phyloP scores from a whole-genome alignment of 2,113 vertebrate species.

The Ophthalmolycus amberensis region DNA sequence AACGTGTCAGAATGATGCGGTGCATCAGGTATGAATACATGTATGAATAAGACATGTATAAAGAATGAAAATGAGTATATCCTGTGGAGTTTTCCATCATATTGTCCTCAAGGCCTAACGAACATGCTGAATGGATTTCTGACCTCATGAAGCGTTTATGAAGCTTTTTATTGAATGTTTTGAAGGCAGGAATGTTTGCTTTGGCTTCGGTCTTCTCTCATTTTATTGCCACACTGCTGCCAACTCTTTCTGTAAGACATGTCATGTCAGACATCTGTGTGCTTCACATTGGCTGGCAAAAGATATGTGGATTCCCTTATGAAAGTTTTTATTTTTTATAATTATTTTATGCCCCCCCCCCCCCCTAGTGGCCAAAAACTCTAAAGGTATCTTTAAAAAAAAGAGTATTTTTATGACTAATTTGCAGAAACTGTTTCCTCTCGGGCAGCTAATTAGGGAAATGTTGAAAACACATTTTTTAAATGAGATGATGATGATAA shows the following conservation, averaged over 20 bases:
- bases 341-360: not conserved
- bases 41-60: not conserved
- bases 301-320: not conserved
- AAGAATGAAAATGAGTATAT: not conserved
- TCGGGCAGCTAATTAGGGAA: not conserved
- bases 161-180: constrained; percentile 5
- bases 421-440: not conserved
- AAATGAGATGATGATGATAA: not conserved
- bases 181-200: not conserved
- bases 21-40: not conserved
- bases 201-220: not conserved
- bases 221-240: constrained; percentile 7
- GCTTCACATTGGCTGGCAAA: not conserved
- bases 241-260: constrained; percentile 9
- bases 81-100: not conserved
- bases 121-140: not conserved
- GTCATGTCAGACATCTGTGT: not conserved
- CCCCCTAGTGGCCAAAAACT: not conserved
- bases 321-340: not conserved
- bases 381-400: not conserved
- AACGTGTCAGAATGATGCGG: not conserved
- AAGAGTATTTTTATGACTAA: too few species aligned
- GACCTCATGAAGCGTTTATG: not conserved
- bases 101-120: constrained; percentile 9
- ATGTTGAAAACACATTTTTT: not conserved